Evolutionary conservation across 2,888 invertebrate species (phyloP).

Genomic region (Trypoxylon attenuatum): DNA sequence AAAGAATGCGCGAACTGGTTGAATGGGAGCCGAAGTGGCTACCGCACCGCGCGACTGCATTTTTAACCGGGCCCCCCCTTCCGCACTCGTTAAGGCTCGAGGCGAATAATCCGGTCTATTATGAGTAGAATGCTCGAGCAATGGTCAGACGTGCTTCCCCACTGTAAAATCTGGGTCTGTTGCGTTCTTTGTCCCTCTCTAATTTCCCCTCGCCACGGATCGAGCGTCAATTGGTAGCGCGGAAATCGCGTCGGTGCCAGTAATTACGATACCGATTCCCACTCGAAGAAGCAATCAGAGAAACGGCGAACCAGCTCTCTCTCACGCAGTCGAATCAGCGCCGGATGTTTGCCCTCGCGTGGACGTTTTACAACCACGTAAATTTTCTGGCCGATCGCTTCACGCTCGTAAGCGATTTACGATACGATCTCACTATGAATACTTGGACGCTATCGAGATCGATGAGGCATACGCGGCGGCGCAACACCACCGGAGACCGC

Average conservation of each 20-base stretch:
- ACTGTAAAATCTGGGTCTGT: too few relatives aligned
- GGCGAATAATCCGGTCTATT: too few relatives aligned
- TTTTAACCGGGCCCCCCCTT: too few relatives aligned
- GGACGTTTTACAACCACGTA: slow-evolving; percentile 47
- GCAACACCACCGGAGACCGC: neutral
- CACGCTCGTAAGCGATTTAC: slow-evolving; percentile 44
- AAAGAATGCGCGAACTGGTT: neutral
- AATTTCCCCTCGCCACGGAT: too few relatives aligned
- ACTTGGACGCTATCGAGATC: slow-evolving; percentile 21
- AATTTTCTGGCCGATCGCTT: slow-evolving; percentile 41
- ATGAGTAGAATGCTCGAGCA: neutral
- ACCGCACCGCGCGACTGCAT: too few relatives aligned
- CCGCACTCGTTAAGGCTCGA: neutral
- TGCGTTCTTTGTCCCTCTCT: too few relatives aligned
- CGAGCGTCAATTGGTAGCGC: too few relatives aligned
- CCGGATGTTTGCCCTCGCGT: slow-evolving; percentile 36
- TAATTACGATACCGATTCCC: slow-evolving; percentile 13
- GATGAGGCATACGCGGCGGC: slow-evolving; percentile 13
- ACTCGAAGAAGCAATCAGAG: slow-evolving; percentile 14
- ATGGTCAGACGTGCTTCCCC: too few relatives aligned
- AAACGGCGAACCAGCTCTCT: neutral
- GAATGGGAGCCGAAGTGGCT: neutral
- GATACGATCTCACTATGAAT: slow-evolving; percentile 39
- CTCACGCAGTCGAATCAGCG: slow-evolving; percentile 1
- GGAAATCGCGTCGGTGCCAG: neutral